These are phyloP conservation scores for Camponotus vicinus DNA, from an alignment of 1,140 invertebrate species.

Conservation along the genomic window DNA sequence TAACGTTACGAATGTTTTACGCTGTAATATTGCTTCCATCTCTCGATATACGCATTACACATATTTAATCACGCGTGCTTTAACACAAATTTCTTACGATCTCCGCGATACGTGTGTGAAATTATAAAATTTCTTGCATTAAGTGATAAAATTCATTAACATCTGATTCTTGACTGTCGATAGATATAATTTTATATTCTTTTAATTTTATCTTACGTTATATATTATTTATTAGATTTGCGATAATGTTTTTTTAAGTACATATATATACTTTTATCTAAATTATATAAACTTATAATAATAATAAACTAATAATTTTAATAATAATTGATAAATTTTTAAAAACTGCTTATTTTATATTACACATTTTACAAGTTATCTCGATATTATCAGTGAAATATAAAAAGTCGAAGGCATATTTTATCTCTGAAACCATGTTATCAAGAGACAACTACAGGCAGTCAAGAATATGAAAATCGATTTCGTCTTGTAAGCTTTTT, in stretches of 20 bases:
- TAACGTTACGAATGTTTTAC: slow-evolving; percentile 27
- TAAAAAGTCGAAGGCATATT: neutral
- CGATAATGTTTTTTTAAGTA: neutral
- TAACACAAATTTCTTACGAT: slow-evolving; percentile 40
- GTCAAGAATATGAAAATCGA: neutral
- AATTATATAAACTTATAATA: neutral
- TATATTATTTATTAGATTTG: neutral
- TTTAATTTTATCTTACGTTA: neutral
- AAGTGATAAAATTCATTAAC: slow-evolving; percentile 9
- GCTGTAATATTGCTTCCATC: slow-evolving; percentile 58
- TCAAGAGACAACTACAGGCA: neutral
- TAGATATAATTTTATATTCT: neutral
- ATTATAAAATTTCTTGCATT: slow-evolving; percentile 27
- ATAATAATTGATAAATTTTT: neutral
- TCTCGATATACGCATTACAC: slow-evolving; percentile 32
- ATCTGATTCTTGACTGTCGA: neutral
- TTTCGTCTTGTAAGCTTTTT: slow-evolving; percentile 1
- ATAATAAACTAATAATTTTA: too few relatives aligned
- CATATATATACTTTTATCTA: neutral
- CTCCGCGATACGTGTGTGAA: slow-evolving; percentile 17
- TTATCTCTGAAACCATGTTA: neutral
- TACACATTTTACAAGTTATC: neutral
- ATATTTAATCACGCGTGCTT: slow-evolving; percentile 2
- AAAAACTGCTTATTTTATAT: neutral
- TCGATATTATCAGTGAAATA: neutral